Conservation (phyloP, 2,888 invertebrate genomes). For the Polymixis flavicincta region DNA sequence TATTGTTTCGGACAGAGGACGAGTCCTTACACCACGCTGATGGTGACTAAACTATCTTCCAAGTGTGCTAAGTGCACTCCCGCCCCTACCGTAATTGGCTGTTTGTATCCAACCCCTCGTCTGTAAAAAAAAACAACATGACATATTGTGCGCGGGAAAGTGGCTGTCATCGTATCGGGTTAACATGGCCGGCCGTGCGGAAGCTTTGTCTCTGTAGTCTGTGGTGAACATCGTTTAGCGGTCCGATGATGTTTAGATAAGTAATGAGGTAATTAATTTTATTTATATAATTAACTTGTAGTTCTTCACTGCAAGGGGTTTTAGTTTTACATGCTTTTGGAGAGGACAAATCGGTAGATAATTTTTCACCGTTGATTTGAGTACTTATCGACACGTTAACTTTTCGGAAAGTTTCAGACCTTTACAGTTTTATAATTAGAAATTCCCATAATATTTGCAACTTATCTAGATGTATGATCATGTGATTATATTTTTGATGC, state of each 20-base stretch:
- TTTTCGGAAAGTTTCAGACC: not conserved
- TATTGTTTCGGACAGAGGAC: conserved; percentile 74
- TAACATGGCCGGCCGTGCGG: conserved; percentile 77
- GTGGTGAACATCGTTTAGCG: conserved; percentile 85
- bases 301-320: conserved; percentile 20
- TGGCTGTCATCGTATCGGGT: conserved; percentile 86
- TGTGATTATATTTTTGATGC: not conserved
- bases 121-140: conserved; percentile 84
- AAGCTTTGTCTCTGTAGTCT: conserved; percentile 86
- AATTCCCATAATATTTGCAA: not conserved
- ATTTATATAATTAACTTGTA: conserved; percentile 36
- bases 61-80: conserved; percentile 85
- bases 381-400: not conserved
- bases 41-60: conserved; percentile 88
- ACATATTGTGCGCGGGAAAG: conserved; percentile 90
- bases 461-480: not conserved
- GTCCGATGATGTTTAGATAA: conserved; percentile 83
- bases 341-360: too few relatives aligned
- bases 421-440: not conserved
- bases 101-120: conserved; percentile 89
- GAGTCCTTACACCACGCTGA: conserved; percentile 82
- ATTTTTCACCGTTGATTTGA: not conserved
- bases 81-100: conserved; percentile 89
- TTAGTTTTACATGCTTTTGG: not conserved
- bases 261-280: conserved; percentile 68